A percentile compares a stretch with the other conserved stretches of the same genome.
phyloP scores from a whole-genome alignment of 2,797 vertebrate genomes.

The Emys orbicularis region DNA sequence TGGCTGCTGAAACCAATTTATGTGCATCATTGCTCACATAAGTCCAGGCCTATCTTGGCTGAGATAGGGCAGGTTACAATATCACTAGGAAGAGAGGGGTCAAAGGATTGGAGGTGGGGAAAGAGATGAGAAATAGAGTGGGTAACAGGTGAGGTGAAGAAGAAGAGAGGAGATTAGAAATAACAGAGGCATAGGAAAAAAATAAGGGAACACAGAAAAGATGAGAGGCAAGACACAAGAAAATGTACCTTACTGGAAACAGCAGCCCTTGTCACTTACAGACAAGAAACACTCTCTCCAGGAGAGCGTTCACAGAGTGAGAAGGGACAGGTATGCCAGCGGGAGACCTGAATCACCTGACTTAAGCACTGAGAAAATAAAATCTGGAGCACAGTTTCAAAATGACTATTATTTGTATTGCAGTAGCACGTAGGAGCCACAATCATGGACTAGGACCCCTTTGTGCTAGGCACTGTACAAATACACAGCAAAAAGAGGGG shows the following conservation, averaged over 20 bases:
- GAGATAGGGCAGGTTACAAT: background rate
- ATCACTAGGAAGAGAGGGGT: background rate
- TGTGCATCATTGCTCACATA: background rate
- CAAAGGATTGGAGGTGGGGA: background rate
- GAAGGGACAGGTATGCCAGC: background rate
- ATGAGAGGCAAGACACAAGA: background rate
- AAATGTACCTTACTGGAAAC: background rate
- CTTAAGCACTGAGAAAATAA: background rate
- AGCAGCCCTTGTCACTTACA: background rate
- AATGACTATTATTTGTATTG: slow-evolving; percentile 9
- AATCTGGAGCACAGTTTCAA: background rate
- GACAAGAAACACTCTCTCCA: background rate
- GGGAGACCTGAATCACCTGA: background rate
- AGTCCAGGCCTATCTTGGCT: background rate
- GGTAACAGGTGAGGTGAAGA: background rate
- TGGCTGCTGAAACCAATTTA: background rate
- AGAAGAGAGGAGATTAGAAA: background rate
- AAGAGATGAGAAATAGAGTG: background rate
- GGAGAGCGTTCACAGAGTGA: background rate
- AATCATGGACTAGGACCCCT: too few relatives aligned
- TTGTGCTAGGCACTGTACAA: too few relatives aligned
- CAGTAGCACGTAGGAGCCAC: background rate
- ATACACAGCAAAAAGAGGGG: background rate
- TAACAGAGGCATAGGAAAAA: background rate
- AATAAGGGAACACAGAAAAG: background rate